These are phyloP conservation scores for Vanessa tameamea DNA, from an alignment of 1,140 invertebrate species.

Conservation along the genomic window DNA sequence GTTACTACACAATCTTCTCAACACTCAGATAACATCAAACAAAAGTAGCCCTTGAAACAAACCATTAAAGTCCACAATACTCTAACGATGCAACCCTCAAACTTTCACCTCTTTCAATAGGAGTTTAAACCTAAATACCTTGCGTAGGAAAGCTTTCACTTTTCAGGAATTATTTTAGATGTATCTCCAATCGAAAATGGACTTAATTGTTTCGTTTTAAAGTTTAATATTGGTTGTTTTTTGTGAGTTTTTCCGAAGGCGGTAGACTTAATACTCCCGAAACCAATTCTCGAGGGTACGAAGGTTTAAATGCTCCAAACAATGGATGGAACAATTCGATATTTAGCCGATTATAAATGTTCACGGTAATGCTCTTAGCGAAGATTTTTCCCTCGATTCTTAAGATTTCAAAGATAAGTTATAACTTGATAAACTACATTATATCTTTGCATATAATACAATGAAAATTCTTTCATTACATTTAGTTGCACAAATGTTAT, in stretches of 20 bases:
- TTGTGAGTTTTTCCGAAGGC: constrained; percentile 65
- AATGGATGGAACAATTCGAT: constrained; percentile 79
- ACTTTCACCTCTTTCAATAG: constrained; percentile 81
- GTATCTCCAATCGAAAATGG: constrained; percentile 38
- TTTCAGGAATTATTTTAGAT: constrained; percentile 76
- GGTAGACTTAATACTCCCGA: constrained; percentile 76
- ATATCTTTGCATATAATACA: neutral
- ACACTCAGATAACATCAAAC: constrained; percentile 45
- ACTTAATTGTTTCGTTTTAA: constrained; percentile 45
- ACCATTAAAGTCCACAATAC: constrained; percentile 46
- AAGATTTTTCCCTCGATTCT: constrained; percentile 66
- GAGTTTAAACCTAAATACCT: constrained; percentile 81
- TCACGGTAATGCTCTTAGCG: constrained; percentile 74
- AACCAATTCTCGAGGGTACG: constrained; percentile 74
- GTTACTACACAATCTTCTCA: constrained; percentile 78
- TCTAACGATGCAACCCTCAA: constrained; percentile 49
- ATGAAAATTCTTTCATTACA: neutral
- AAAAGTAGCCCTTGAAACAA: constrained; percentile 48
- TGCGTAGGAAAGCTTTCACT: constrained; percentile 79
- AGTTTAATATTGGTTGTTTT: constrained; percentile 42
- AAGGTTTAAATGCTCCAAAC: constrained; percentile 72
- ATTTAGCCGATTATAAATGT: constrained; percentile 80
- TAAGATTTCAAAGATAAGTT: constrained; percentile 19
- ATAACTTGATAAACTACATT: constrained; percentile 2
- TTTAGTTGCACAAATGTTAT: no score